A percentile compares a stretch with the other conserved stretches of the same genome.
Evolutionary conservation across 2,888 invertebrate species (phyloP).

Genomic region (Drosophila paranaensis): DNA sequence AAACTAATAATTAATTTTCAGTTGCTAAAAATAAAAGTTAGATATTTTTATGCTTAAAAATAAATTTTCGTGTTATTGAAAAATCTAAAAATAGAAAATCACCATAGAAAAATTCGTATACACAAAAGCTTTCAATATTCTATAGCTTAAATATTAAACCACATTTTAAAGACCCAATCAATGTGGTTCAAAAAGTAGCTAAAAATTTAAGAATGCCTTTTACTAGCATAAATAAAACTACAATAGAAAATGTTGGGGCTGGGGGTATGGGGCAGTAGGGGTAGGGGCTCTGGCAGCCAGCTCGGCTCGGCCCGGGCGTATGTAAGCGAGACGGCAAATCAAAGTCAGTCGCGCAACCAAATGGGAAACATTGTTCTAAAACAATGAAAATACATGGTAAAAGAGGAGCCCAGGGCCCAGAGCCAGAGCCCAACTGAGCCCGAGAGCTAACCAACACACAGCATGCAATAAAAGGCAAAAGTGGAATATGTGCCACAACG

Average conservation of each 20-base stretch:
- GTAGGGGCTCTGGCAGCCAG: not conserved
- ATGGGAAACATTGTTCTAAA: constrained; percentile 73
- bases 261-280: not conserved
- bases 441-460: constrained; percentile 44
- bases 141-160: not conserved
- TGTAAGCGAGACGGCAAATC: constrained; percentile 65
- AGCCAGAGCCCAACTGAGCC: constrained; percentile 30
- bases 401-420: constrained; percentile 17
- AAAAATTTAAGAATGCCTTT: constrained; percentile 26
- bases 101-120: not conserved
- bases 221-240: constrained; percentile 22
- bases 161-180: constrained; percentile 15
- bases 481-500: constrained; percentile 78
- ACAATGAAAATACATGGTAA: constrained; percentile 63
- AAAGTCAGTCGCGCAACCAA: constrained; percentile 72
- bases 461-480: constrained; percentile 77
- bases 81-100: not conserved
- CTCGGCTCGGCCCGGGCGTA: constrained; percentile 12
- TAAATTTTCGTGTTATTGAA: too few relatives aligned
- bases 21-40: too few relatives aligned
- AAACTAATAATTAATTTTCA: not conserved
- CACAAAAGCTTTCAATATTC: too few relatives aligned
- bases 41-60: not conserved
- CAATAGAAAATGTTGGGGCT: constrained; percentile 2
- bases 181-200: not conserved